Evolutionary conservation across 1,140 invertebrate genomes (phyloP).

Genomic region (Physella acuta): DNA sequence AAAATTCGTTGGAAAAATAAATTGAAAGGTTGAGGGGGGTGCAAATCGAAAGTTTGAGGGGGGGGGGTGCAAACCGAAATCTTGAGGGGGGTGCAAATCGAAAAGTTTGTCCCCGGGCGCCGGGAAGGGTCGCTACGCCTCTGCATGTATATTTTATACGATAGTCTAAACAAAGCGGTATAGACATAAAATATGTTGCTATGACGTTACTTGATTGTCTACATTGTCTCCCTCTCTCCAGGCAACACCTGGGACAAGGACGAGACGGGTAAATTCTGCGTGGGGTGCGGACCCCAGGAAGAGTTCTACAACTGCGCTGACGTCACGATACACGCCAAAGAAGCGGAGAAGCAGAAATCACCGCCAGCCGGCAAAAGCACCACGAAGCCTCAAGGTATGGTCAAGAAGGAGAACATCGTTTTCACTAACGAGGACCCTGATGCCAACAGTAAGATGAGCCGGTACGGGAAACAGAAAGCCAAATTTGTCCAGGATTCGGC

Average conservation of each 20-base stretch:
- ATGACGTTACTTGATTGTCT: neutral
- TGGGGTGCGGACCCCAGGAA: slow-evolving; percentile 41
- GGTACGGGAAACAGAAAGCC: neutral
- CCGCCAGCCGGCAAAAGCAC: neutral
- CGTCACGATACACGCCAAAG: slow-evolving; percentile 12
- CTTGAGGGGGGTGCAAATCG: too few species aligned
- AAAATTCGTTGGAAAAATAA: too few species aligned
- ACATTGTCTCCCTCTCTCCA: slow-evolving; percentile 9
- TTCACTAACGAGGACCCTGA: neutral
- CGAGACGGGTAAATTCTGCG: slow-evolving; percentile 28
- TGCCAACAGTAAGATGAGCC: neutral
- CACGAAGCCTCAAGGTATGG: neutral
- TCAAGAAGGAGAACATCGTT: neutral
- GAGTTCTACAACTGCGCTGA: slow-evolving; percentile 35
- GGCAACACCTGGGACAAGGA: slow-evolving; percentile 46
- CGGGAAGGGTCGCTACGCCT: too few species aligned
- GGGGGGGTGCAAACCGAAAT: too few species aligned
- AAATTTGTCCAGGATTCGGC: neutral
- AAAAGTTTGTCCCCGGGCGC: too few species aligned
- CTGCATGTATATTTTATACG: too few species aligned
- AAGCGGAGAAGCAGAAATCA: too few species aligned
- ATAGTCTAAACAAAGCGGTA: too few species aligned
- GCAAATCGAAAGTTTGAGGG: too few species aligned
- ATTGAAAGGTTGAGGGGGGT: too few species aligned
- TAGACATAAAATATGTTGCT: neutral